Evolutionary conservation across 2,888 invertebrate genomes (phyloP).

Genomic region (Microplitis manilae): DNA sequence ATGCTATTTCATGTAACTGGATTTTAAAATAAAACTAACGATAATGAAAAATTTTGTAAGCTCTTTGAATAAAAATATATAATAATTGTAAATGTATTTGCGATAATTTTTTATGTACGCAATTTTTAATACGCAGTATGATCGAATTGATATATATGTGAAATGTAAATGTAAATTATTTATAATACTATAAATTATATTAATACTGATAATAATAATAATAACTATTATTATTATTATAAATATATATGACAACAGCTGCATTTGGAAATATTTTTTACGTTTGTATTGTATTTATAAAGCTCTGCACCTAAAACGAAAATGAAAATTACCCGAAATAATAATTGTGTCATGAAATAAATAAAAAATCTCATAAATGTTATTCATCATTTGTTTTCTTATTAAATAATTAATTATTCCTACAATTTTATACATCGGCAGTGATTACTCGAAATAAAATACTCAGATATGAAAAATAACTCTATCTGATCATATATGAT

Average conservation of each 20-base stretch:
- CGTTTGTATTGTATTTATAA: conserved; percentile 68
- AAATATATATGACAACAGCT: conserved; percentile 54
- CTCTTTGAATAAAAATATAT: not conserved
- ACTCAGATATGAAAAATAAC: too few species aligned
- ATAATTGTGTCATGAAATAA: conserved; percentile 65
- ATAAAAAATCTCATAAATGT: conserved; percentile 55
- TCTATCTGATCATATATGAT: too few species aligned
- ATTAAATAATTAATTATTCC: conserved; percentile 18
- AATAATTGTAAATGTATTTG: not conserved
- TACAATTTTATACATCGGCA: conserved; percentile 27
- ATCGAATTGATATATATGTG: conserved; percentile 39
- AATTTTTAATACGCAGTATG: not conserved
- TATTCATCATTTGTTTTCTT: not conserved
- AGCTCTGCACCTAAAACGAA: conserved; percentile 57
- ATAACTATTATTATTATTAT: not conserved
- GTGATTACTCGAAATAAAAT: conserved; percentile 9
- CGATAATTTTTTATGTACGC: not conserved
- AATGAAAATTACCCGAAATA: conserved; percentile 57
- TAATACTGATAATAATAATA: too few species aligned
- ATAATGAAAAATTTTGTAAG: not conserved
- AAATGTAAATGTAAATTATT: conserved; percentile 51
- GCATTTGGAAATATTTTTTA: conserved; percentile 66
- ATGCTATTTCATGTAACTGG: conserved; percentile 27
- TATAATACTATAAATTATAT: too few species aligned
- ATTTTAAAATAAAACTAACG: not conserved